phyloP scores from a whole-genome alignment of 2,888 invertebrate species.

The Andrena camellia region DNA sequence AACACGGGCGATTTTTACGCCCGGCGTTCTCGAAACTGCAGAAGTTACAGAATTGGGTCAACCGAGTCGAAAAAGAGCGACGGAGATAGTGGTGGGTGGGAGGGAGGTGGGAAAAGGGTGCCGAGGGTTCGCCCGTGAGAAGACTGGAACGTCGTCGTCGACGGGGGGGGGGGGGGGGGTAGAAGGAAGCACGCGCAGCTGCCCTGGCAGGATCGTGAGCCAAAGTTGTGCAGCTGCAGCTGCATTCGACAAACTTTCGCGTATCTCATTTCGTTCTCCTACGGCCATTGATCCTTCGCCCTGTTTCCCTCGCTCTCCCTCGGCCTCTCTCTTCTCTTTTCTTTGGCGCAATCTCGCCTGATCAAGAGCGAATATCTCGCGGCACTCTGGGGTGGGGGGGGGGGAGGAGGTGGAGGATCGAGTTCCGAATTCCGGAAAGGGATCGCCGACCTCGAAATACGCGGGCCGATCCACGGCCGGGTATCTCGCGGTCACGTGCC shows the following conservation, averaged over 20 bases:
- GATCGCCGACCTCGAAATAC: constrained; percentile 35
- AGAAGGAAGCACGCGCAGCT: constrained; percentile 46
- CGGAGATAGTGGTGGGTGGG: constrained; percentile 1
- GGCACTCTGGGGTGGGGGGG: not conserved
- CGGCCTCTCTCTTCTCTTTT: constrained; percentile 14
- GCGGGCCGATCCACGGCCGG: not conserved
- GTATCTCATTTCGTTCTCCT: constrained; percentile 65
- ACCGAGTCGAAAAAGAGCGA: constrained; percentile 48
- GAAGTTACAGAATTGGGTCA: constrained; percentile 71
- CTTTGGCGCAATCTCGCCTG: constrained; percentile 52
- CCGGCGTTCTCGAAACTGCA: constrained; percentile 49
- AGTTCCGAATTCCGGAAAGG: constrained; percentile 19
- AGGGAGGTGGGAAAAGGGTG: constrained; percentile 17
- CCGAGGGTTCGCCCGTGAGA: constrained; percentile 64
- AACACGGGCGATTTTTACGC: constrained; percentile 56
- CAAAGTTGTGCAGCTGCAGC: constrained; percentile 60
- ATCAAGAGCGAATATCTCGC: constrained; percentile 49
- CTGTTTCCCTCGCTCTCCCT: not conserved
- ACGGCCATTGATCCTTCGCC: constrained; percentile 41
- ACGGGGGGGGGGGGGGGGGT: too few species aligned
- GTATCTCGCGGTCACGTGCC: constrained; percentile 28
- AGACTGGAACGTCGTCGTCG: constrained; percentile 52
- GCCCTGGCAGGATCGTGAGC: constrained; percentile 36
- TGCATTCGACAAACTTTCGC: constrained; percentile 70
- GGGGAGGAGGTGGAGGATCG: too few species aligned